Evolutionary conservation across 2,113 vertebrate species (phyloP).

Genomic region (Ceyx cyanopectus): DNA sequence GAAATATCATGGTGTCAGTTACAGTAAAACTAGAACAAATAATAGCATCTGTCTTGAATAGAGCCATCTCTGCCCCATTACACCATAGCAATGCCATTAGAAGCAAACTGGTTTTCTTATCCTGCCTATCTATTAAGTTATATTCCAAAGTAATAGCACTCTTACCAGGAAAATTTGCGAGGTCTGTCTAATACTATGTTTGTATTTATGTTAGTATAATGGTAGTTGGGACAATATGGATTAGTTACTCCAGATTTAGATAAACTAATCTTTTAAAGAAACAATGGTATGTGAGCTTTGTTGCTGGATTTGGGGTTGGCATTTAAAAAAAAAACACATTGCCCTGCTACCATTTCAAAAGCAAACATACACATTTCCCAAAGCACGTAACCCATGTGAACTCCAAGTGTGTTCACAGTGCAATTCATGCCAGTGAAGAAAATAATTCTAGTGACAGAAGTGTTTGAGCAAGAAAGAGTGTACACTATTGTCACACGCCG

Average conservation of each 20-base stretch:
- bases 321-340: not conserved
- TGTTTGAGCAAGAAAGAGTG: not conserved
- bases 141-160: slow-evolving; percentile 23
- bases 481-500: not conserved
- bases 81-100: slow-evolving; percentile 20
- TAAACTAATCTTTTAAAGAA: not conserved
- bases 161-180: slow-evolving; percentile 16
- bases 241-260: not conserved
- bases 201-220: not conserved
- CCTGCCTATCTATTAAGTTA: slow-evolving; percentile 49
- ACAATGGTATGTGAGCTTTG: not conserved
- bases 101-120: slow-evolving; percentile 12
- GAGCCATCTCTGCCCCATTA: slow-evolving; percentile 16
- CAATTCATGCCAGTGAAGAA: not conserved
- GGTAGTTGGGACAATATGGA: not conserved
- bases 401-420: not conserved
- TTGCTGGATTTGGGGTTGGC: not conserved
- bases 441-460: not conserved
- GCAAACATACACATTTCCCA: not conserved
- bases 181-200: not conserved
- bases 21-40: slow-evolving; percentile 37
- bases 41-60: slow-evolving; percentile 39
- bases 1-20: slow-evolving; percentile 49
- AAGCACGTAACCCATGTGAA: not conserved
- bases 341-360: not conserved